Conservation (phyloP, 30 jellyfish, hydroid and myxozoan genomes). For the Cassiopea xamachana region DNA sequence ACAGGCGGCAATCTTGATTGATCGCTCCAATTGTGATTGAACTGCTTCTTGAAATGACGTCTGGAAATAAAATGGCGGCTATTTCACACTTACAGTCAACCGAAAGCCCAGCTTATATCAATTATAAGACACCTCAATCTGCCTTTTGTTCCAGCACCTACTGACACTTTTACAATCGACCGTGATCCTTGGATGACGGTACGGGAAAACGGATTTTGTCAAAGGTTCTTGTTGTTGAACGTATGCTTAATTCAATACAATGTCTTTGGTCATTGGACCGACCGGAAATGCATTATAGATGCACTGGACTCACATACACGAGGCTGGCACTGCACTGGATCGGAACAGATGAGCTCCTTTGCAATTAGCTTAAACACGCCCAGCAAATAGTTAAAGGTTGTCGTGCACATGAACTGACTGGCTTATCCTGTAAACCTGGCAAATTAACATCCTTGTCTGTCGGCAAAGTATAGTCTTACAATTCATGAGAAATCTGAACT, state of each 20-base stretch:
- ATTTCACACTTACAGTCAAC: slow-evolving; percentile 68
- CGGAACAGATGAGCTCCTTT: slow-evolving; percentile 75
- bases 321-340: slow-evolving; percentile 59
- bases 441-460: slow-evolving; percentile 32
- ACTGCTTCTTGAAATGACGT: slow-evolving; percentile 51
- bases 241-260: slow-evolving; percentile 51
- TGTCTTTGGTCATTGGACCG: slow-evolving; percentile 66
- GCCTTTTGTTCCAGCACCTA: slow-evolving; percentile 64
- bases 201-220: slow-evolving; percentile 64
- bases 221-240: slow-evolving; percentile 61
- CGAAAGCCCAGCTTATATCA: slow-evolving; percentile 74
- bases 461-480: slow-evolving; percentile 30
- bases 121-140: slow-evolving; percentile 63
- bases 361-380: slow-evolving; percentile 62
- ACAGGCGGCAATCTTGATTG: slow-evolving; percentile 85
- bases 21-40: slow-evolving; percentile 72
- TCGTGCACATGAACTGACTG: slow-evolving; percentile 55
- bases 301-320: slow-evolving; percentile 47
- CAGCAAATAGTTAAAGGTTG: slow-evolving; percentile 60
- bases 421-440: slow-evolving; percentile 65
- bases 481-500: background rate
- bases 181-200: slow-evolving; percentile 76
- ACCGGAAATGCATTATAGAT: slow-evolving; percentile 76
- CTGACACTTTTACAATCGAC: slow-evolving; percentile 79
- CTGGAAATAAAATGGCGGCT: slow-evolving; percentile 86